Percentiles rank a stretch among this genome's conserved stretches.
These are phyloP conservation scores for Pseudomyrmex sp. DNA, from an alignment of 1,140 invertebrate species.

Conservation along the genomic window DNA sequence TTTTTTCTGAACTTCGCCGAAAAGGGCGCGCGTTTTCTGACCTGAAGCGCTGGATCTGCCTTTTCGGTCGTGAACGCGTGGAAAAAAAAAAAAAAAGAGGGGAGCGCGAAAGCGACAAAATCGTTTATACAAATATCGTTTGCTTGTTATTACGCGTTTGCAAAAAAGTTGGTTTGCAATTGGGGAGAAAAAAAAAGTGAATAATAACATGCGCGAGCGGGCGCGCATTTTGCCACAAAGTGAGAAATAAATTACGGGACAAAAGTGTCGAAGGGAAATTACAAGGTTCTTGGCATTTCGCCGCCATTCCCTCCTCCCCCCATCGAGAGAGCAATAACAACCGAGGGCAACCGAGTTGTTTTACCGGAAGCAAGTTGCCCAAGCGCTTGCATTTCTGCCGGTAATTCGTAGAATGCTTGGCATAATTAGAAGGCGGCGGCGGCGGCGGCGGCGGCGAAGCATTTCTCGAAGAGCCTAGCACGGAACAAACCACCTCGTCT, in stretches of 20 bases:
- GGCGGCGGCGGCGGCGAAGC: conserved; percentile 1
- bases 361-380: conserved; percentile 5
- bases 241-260: neutral
- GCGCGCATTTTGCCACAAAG: neutral
- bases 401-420: conserved; percentile 38
- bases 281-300: neutral
- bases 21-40: no score
- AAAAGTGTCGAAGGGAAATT: neutral
- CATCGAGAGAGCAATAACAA: neutral
- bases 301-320: neutral
- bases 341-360: neutral
- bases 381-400: neutral
- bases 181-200: neutral
- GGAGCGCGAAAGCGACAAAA: no score
- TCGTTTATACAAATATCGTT: no score
- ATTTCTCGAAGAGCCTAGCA: conserved; percentile 26
- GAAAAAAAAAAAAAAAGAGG: no score
- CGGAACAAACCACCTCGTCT: conserved; percentile 4
- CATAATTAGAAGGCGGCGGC: conserved; percentile 30
- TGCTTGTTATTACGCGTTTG: no score
- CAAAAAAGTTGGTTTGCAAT: no score
- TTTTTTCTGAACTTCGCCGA: no score
- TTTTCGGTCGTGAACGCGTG: no score
- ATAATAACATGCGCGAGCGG: no score
- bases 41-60: no score